Percentiles rank a stretch among this genome's conserved stretches.
These are phyloP conservation scores for Catocala fraxini DNA, from an alignment of 2,888 invertebrate genomes.

Conservation along the genomic window DNA sequence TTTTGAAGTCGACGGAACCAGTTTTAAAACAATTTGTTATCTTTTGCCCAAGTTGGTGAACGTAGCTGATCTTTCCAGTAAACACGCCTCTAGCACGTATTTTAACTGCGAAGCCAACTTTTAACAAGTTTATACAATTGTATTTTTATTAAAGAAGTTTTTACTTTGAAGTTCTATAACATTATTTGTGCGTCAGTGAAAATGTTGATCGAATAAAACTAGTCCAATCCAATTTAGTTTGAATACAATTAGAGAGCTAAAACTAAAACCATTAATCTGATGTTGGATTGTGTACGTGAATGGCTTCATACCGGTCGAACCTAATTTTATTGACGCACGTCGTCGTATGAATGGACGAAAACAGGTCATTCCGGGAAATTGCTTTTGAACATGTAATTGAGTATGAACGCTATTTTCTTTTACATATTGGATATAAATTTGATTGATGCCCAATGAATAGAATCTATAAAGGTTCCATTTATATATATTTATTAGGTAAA, in stretches of 20 bases:
- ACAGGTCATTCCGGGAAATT: slow-evolving; percentile 22
- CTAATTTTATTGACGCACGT: slow-evolving; percentile 36
- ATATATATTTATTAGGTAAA: no score
- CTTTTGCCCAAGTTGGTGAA: neutral
- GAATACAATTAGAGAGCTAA: slow-evolving; percentile 44
- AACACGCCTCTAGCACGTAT: no score
- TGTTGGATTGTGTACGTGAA: slow-evolving; percentile 50
- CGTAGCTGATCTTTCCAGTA: no score
- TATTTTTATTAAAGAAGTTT: slow-evolving; percentile 8
- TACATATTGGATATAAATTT: neutral
- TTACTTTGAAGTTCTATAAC: neutral
- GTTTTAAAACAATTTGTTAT: neutral
- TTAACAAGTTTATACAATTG: no score
- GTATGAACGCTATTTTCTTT: slow-evolving; percentile 5
- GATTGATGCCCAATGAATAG: slow-evolving; percentile 1
- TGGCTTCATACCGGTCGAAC: slow-evolving; percentile 53
- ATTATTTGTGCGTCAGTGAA: neutral
- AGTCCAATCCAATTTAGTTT: slow-evolving; percentile 58
- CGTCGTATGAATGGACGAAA: slow-evolving; percentile 30
- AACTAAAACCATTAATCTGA: slow-evolving; percentile 56
- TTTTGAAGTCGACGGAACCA: neutral
- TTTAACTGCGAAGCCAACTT: no score
- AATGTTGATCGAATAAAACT: slow-evolving; percentile 21
- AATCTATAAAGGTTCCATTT: no score
- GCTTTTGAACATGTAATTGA: slow-evolving; percentile 14